Base-by-base conservation (phyloP, 2,113 vertebrate genomes). In the Pachypanchax playfairii region DNA sequence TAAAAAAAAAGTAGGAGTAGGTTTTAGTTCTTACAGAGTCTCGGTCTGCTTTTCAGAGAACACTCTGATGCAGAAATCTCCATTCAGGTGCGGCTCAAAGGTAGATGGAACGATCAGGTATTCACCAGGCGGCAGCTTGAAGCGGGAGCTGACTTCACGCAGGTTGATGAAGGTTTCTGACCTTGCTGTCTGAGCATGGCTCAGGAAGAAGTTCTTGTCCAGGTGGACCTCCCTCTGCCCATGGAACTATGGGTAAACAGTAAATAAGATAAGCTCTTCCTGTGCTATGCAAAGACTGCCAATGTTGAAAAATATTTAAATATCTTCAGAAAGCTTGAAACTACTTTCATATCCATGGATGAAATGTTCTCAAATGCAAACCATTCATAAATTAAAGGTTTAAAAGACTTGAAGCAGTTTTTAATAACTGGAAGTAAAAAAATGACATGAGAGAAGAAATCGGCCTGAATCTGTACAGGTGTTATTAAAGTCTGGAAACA, bases 121-220 rank as follows among this genome's bases (percentile, higher is more conserved):
- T 61, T 97, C 94, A 0, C 96, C 95, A 0, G 95, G 90, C 0
- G 95, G 94, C 54, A 98, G 91, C 70, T 91, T 94, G 89, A 96
- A 96, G 24, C 95, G 89, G 14, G 91, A 90, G 79, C 94, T 91
- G 62, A 98, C 94, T 85, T 98, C 96, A 0, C 96, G 91, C 42
- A 97, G 93, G 86, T 96, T 98, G 90, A 98, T 91, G 82, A 95
- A 98, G 22, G 94, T 97, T 52, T 98, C 96, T 0, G 96, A 98
- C 21, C 75, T 91, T 4, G 96, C 97, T 6, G 85, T 89, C 9
- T 96, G 94, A n/a, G 93, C 91, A 21, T 95, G 93, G 0, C 87
- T 94, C 89, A 96, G 84, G 91, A 98, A 98, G 77, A 92, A 98
- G 74, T 94, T 96, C 82, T 94, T 97, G 62, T 92, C 93, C 84